These are phyloP conservation scores for Nasonovia ribisnigri DNA, from an alignment of 2,888 invertebrate species.

Conservation along the genomic window DNA sequence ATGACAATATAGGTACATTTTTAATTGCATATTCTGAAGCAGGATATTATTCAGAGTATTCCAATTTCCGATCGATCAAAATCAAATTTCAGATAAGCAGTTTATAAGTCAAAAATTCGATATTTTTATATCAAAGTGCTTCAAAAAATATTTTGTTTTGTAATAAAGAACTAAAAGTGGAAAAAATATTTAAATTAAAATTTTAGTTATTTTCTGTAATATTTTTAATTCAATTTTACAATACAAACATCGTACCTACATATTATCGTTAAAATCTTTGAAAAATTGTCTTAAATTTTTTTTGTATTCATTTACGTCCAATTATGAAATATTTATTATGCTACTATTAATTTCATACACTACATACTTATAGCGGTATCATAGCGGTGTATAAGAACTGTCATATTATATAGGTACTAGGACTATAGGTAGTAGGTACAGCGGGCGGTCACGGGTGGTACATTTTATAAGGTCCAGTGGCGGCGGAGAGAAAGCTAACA, in stretches of 20 bases:
- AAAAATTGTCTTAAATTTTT: not conserved
- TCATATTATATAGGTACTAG: not conserved
- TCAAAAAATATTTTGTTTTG: too few relatives aligned
- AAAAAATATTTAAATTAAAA: too few relatives aligned
- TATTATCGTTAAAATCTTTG: not conserved
- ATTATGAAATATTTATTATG: not conserved
- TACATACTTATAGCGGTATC: not conserved
- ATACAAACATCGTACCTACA: not conserved
- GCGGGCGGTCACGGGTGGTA: not conserved
- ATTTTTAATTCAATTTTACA: not conserved
- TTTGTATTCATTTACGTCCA: not conserved
- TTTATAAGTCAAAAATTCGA: too few relatives aligned
- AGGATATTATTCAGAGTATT: too few relatives aligned
- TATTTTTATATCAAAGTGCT: too few relatives aligned
- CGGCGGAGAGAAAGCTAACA: not conserved
- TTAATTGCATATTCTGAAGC: too few relatives aligned
- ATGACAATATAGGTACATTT: too few relatives aligned
- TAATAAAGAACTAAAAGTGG: too few relatives aligned
- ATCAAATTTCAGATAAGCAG: too few relatives aligned
- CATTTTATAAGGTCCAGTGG: not conserved
- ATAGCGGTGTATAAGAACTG: not conserved
- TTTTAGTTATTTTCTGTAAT: too few relatives aligned
- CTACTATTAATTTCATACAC: not conserved
- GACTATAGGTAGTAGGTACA: too few relatives aligned
- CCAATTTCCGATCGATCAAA: too few relatives aligned